phyloP scores from a whole-genome alignment of 2,113 vertebrate genomes.

The Chroicocephalus ridibundus region DNA sequence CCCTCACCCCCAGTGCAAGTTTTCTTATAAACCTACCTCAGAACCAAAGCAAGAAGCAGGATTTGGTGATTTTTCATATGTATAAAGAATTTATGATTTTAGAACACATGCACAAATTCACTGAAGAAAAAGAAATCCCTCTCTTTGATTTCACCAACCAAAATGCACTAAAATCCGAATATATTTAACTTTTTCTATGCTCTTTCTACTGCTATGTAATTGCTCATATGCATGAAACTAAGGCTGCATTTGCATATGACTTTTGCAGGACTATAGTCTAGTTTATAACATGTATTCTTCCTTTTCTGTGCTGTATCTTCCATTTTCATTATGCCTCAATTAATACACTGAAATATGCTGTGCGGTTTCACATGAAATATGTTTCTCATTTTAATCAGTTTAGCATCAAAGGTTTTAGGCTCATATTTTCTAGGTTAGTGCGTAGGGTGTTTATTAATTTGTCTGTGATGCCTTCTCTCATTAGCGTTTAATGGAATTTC shows the following conservation, averaged over 20 bases:
- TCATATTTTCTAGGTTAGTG: conserved; percentile 52
- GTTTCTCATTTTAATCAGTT: conserved; percentile 66
- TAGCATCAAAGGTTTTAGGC: conserved; percentile 61
- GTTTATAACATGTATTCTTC: background rate
- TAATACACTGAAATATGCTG: conserved; percentile 41
- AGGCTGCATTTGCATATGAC: background rate
- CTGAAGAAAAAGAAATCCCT: background rate
- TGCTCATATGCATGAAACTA: background rate
- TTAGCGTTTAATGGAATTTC: conserved; percentile 69
- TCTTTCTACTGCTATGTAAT: background rate
- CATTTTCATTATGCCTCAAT: conserved; percentile 55
- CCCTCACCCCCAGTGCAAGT: background rate
- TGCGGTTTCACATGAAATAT: conserved; percentile 51
- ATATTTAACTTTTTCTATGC: background rate
- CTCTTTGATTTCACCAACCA: background rate
- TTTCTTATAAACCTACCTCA: background rate
- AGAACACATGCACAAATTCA: background rate
- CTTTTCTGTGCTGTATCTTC: conserved; percentile 9
- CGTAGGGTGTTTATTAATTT: conserved; percentile 68
- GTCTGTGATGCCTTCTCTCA: conserved; percentile 55
- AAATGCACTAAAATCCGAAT: background rate
- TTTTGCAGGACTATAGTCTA: background rate
- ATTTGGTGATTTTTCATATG: background rate
- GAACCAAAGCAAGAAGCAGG: background rate
- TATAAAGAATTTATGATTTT: background rate